phyloP scores from a whole-genome alignment of 2,113 vertebrate species.

The Strigops habroptila region DNA sequence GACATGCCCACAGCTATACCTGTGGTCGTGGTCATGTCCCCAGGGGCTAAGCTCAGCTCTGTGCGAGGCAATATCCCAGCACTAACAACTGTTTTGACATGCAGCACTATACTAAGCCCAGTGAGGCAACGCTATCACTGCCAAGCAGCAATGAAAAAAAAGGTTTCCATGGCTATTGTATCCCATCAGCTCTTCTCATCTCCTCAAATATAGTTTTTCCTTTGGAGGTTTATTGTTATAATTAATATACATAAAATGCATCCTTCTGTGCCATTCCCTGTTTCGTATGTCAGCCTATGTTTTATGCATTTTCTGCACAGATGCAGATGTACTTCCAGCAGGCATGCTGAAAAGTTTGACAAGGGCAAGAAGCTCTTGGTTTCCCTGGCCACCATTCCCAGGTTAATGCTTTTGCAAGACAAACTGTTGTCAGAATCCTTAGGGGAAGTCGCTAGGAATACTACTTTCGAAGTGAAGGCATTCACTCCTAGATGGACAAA shows the following conservation, averaged over 20 bases:
- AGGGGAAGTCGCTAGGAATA: background rate
- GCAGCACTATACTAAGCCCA: background rate
- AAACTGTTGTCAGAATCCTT: background rate
- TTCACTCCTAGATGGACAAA: background rate
- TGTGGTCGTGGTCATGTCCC: background rate
- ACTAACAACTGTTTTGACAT: background rate
- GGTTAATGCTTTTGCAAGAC: background rate
- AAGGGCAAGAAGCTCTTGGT: background rate
- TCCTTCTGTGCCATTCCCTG: background rate
- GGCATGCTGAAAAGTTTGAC: background rate
- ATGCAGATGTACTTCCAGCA: background rate
- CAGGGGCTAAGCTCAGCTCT: background rate
- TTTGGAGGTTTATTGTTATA: background rate
- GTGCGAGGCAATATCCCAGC: background rate
- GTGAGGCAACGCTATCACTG: background rate
- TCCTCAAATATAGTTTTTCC: background rate
- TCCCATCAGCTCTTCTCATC: background rate
- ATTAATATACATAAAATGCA: background rate
- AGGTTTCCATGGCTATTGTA: background rate
- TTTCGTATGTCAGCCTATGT: accelerated
- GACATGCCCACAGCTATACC: background rate
- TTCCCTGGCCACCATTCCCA: background rate
- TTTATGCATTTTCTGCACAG: background rate
- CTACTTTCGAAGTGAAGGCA: background rate
- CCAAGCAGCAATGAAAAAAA: background rate